These are phyloP conservation scores for Panulirus ornatus DNA, from an alignment of 1,140 invertebrate species.

Conservation along the genomic window DNA sequence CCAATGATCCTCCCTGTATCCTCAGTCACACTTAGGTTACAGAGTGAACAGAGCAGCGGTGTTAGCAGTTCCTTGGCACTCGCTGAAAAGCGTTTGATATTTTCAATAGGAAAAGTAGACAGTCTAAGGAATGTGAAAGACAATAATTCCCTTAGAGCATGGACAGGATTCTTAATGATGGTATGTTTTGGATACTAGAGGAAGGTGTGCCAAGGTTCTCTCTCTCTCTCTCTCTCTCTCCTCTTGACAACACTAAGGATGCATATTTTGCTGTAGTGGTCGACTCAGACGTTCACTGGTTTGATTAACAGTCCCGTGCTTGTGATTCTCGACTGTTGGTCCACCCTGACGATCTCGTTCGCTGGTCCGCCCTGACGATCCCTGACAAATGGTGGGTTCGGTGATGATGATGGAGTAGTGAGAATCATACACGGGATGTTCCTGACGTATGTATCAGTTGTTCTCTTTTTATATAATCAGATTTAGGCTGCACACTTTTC, in stretches of 20 bases:
- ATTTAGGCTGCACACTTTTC: too few relatives aligned
- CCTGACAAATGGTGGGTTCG: not conserved
- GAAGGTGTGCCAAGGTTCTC: too few relatives aligned
- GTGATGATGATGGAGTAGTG: not conserved
- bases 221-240: not conserved
- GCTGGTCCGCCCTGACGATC: not conserved
- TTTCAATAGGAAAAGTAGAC: too few relatives aligned
- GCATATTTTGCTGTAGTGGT: not conserved
- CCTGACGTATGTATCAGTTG: not conserved
- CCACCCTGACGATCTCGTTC: not conserved
- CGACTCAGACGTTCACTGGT: not conserved
- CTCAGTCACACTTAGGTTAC: conserved; percentile 16
- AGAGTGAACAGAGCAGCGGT: not conserved
- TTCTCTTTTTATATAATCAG: too few relatives aligned
- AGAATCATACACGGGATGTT: not conserved
- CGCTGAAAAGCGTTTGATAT: not conserved
- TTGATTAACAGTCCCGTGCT: not conserved
- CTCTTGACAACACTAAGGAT: not conserved
- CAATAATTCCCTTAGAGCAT: too few relatives aligned
- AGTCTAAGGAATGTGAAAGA: too few relatives aligned
- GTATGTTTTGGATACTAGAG: not conserved
- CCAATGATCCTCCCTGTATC: not conserved
- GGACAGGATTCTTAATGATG: not conserved
- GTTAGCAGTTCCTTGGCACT: not conserved
- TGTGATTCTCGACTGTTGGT: not conserved